These are phyloP conservation scores for Daphoenositta chrysoptera DNA, from an alignment of 2,113 vertebrate species.

Conservation along the genomic window DNA sequence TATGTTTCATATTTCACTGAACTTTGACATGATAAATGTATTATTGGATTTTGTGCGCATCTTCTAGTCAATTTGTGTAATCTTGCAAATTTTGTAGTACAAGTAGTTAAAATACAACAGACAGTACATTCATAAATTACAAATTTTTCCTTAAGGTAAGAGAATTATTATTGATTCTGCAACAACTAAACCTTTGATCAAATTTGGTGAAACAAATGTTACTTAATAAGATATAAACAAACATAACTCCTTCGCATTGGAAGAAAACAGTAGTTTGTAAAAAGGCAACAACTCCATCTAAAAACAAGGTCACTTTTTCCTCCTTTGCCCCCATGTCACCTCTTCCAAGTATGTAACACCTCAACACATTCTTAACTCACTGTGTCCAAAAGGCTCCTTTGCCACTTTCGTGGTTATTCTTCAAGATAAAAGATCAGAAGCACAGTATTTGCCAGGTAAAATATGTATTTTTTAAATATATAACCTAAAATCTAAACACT, in stretches of 20 bases:
- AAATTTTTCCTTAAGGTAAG: neutral
- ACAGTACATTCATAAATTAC: neutral
- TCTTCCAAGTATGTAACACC: neutral
- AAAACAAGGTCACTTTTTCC: neutral
- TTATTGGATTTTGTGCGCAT: neutral
- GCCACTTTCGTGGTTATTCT: neutral
- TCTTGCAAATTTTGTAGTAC: neutral
- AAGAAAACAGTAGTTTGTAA: neutral
- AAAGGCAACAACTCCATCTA: neutral
- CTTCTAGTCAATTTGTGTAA: conserved; percentile 6
- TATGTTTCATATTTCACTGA: conserved; percentile 5
- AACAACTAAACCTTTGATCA: conserved; percentile 13
- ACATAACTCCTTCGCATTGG: neutral
- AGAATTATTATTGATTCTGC: conserved; percentile 24
- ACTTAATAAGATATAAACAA: neutral
- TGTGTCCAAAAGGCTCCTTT: neutral
- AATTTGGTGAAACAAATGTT: neutral
- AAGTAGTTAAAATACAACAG: conserved; percentile 12
- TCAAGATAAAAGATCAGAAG: neutral
- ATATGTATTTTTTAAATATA: neutral
- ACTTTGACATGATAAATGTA: conserved; percentile 16
- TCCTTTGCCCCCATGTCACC: neutral
- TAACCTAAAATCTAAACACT: neutral
- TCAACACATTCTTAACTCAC: neutral
- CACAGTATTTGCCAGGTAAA: neutral